Evolutionary conservation across 2,888 invertebrate species (phyloP).

Genomic region (Cantharis flavilabris): DNA sequence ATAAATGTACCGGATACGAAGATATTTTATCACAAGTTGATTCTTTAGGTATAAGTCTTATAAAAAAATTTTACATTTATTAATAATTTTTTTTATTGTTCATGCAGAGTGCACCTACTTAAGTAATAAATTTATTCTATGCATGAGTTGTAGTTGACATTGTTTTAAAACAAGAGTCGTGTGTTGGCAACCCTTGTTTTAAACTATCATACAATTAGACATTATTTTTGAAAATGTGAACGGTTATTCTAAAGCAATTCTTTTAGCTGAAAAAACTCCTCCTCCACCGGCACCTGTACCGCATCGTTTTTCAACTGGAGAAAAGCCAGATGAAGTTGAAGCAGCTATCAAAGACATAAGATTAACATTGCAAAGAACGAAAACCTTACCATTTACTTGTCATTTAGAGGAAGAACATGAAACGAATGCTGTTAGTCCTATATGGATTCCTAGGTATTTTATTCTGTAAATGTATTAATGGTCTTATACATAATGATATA

Average conservation of each 20-base stretch:
- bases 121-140: not conserved
- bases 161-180: not conserved
- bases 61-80: not conserved
- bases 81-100: constrained; percentile 16
- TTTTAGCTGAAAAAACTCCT: constrained; percentile 61
- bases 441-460: constrained; percentile 71
- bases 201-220: not conserved
- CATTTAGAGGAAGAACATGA: constrained; percentile 55
- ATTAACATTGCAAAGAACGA: constrained; percentile 75
- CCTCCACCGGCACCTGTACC: constrained; percentile 79
- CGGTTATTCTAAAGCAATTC: not conserved
- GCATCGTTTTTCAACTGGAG: constrained; percentile 61
- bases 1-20: constrained; percentile 50
- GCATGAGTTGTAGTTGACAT: constrained; percentile 1
- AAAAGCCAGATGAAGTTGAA: constrained; percentile 55
- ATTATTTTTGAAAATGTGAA: not conserved
- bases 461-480: not conserved
- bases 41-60: constrained; percentile 44
- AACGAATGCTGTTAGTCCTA: constrained; percentile 63
- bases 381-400: constrained; percentile 63
- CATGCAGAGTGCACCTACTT: not conserved
- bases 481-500: constrained; percentile 1
- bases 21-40: constrained; percentile 51
- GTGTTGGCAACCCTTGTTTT: not conserved
- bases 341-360: constrained; percentile 84